Evolutionary conservation across 2,797 vertebrate genomes (phyloP).

Genomic region (Oryzias dopingdopingensis): DNA sequence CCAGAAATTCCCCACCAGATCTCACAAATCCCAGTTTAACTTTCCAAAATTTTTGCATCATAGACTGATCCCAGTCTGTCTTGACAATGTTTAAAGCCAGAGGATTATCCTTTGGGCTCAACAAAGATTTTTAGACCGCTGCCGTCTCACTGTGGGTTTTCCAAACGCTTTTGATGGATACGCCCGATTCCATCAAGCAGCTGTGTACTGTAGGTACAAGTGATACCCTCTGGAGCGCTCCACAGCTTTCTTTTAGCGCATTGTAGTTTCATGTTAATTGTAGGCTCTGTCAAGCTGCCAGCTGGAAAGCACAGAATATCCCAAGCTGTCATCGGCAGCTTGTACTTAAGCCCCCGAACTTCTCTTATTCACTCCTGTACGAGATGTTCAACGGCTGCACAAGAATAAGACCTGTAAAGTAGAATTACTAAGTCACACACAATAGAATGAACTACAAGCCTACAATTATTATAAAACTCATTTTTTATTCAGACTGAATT

Average conservation of each 20-base stretch:
- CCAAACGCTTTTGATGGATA: conserved; percentile 71
- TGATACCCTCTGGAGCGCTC: conserved; percentile 50
- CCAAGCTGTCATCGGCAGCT: conserved; percentile 56
- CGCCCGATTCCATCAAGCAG: conserved; percentile 65
- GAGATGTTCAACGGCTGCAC: conserved; percentile 37
- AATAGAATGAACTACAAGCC: conserved; percentile 23
- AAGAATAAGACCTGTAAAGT: conserved; percentile 26
- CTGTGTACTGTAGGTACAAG: conserved; percentile 56
- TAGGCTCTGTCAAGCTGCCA: conserved; percentile 45
- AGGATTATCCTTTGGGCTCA: conserved; percentile 70
- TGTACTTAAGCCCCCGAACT: conserved; percentile 37
- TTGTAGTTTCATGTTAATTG: conserved; percentile 59
- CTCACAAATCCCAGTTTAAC: conserved; percentile 66
- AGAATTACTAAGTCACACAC: conserved; percentile 13
- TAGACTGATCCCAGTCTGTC: conserved; percentile 69
- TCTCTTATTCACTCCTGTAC: conserved; percentile 21
- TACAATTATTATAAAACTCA: conserved; percentile 10
- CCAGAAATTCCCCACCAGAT: conserved; percentile 65
- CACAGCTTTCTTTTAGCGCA: conserved; percentile 60
- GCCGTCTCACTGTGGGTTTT: conserved; percentile 59
- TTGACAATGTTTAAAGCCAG: conserved; percentile 74
- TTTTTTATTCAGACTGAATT: conserved; percentile 36
- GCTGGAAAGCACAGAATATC: conserved; percentile 53
- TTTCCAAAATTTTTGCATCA: conserved; percentile 60
- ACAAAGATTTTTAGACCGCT: conserved; percentile 57